Base-by-base conservation (phyloP, 2,888 invertebrate species). In the Nomada flava region DNA sequence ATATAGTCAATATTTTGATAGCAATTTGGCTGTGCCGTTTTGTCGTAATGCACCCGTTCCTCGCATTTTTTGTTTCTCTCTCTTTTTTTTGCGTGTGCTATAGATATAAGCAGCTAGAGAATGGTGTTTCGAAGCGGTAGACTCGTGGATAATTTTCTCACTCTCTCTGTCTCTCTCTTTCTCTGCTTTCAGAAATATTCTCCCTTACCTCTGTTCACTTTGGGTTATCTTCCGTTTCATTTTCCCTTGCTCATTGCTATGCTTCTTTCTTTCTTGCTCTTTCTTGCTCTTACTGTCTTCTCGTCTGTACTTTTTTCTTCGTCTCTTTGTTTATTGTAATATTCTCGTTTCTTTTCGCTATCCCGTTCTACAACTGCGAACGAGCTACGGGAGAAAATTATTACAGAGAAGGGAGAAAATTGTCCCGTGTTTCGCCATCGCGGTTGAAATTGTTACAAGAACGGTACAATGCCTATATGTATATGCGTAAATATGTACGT, bases 41-140 rank as follows among this genome's bases (percentile, higher is more conserved):
- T 78, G 75, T 82, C 71, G 60, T 67, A 76, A 65, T 76, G 73
- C 74, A 85, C 71, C 84, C 74, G 87, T 78, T 83, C 83, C 57
- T 87, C 83, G 82, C 80, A 68, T 74, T 63, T 83, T 15, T 55
- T 42, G 11, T 53, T 18, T 36, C 36, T 36, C 36, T 36, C 26
- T 7, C n/a, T n/a, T 29, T 36, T 36, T 0, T 36, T 36, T 36
- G 36, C 36, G 13, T 63, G 5, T 53, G 53, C 11, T 18, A 9
- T n/a, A 72, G 52, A 67, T 5, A 68, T 44, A 47, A 20, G 68
- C 68, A 42, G 23, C 10, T 23, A 44, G 29, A 47, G 20, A 23
- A 13, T 20, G 26, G 36, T 53, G 13, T 23, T 13, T 4, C 20
- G 20, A 53, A 44, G 13, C 1, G n/a, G n/a, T 53, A n/a, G 20